Evolutionary conservation across 2,888 invertebrate genomes (phyloP).

Genomic region (Tetheella fluctuosa): DNA sequence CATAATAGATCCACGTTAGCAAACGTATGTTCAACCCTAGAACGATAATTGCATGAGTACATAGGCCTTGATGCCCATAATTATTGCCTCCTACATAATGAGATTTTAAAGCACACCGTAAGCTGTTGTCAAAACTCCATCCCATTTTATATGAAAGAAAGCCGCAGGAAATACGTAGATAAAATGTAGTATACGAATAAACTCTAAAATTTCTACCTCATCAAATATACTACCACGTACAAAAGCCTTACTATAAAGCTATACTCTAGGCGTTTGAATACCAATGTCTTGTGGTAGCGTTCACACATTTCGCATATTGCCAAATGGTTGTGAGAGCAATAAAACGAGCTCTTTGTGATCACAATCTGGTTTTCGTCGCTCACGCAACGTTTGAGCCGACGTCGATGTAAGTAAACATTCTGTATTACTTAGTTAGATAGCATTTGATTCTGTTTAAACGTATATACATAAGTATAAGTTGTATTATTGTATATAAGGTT

Average conservation of each 20-base stretch:
- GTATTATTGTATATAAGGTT: neutral
- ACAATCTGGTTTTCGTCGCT: constrained; percentile 9
- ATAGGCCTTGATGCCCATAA: too few species aligned
- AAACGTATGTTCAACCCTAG: too few species aligned
- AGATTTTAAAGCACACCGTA: too few species aligned
- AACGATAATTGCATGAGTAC: too few species aligned
- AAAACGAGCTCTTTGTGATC: constrained; percentile 7
- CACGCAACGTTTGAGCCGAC: constrained; percentile 2
- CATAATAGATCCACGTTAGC: too few species aligned
- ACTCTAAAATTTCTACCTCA: neutral
- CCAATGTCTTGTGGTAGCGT: neutral
- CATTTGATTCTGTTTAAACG: neutral
- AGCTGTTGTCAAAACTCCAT: neutral
- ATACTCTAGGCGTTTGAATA: neutral
- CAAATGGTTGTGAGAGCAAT: constrained; percentile 9
- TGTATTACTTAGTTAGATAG: neutral
- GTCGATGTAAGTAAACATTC: constrained; percentile 3
- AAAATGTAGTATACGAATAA: too few species aligned
- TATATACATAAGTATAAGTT: neutral
- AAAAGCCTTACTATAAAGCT: constrained; percentile 1
- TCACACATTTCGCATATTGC: constrained; percentile 10
- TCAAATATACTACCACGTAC: neutral
- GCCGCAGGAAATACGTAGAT: neutral
- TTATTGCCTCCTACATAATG: too few species aligned
- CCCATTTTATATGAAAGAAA: neutral